Base-by-base conservation (phyloP, 2,888 invertebrate genomes). In the Spilarctia lutea region DNA sequence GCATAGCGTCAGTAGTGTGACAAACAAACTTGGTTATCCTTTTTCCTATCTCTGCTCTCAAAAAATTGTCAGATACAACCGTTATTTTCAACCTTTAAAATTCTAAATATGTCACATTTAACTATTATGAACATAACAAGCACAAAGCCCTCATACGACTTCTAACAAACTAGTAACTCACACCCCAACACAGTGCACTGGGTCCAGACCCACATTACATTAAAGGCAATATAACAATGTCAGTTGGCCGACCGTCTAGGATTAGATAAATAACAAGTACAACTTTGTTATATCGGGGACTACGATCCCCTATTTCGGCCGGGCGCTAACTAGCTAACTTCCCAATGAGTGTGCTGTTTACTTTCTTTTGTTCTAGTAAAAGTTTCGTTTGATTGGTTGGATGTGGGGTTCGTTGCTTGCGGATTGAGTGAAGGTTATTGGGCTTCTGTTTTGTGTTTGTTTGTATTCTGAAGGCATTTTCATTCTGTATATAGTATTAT, bases 261-360 rank as follows among this genome's bases (percentile, higher is more conserved):
- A 91, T 90, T 91, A 91, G 90, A 91, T 87, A 91, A 91, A 91
- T 90, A 91, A 86, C 89, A 90, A 90, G 87, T 85, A 78, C 74
- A 89, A 91, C 87, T 91, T 90, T 86, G 90, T 90, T 90, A 87
- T 89, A 88, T 89, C 89, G 89, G 85, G 87, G 85, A 73, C 80
- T 68, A 80, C 79, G 81, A 81, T 81, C 91, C 92, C 92, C 89
- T 87, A 91, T 91, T 89, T 87, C 78, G 86, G 85, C 70, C 75
- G 76, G 74, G 86, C 85, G 86, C 86, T 90, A 89, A 91, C 91
- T 89, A 89, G 89, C 89, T 81, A 90, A 91, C 92, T 92, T 89
- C 82, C 84, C 88, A 86, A 86, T 90, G 84, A 85, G 85, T 75
- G 74, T 85, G 85, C 86, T 92, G 91, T 92, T 91, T 90, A 89